A percentile compares a stretch with the other conserved stretches of the same genome.
Conservation (phyloP, 2,797 vertebrate genomes). For the Huso huso region DNA sequence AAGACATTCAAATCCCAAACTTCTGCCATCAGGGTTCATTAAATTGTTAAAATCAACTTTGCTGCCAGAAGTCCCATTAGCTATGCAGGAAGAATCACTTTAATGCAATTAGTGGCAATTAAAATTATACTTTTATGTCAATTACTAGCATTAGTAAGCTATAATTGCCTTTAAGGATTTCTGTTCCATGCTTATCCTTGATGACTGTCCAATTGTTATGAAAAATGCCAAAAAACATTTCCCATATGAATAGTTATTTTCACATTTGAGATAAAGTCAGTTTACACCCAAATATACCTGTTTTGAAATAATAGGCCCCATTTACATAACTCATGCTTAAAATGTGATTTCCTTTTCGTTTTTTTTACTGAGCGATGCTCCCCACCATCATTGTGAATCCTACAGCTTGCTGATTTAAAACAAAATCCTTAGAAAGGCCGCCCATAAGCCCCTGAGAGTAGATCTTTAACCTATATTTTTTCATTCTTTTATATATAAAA, state of each 20-base stretch:
- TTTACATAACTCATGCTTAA: no score
- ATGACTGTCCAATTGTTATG: slow-evolving; percentile 75
- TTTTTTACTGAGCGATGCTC: no score
- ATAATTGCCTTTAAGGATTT: slow-evolving; percentile 75
- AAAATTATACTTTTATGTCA: slow-evolving; percentile 76
- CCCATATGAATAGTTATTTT: slow-evolving; percentile 71
- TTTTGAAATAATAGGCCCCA: neutral
- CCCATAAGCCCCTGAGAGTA: no score
- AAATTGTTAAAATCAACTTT: slow-evolving; percentile 21
- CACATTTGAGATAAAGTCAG: slow-evolving; percentile 20
- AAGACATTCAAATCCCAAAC: slow-evolving; percentile 10
- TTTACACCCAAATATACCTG: neutral
- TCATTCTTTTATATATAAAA: neutral
- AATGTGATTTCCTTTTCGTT: no score
- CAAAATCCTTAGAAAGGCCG: no score
- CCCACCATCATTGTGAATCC: no score
- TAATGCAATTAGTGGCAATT: slow-evolving; percentile 47
- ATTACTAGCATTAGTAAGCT: slow-evolving; percentile 64
- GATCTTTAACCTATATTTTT: neutral
- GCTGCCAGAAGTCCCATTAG: slow-evolving; percentile 25
- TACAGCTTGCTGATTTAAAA: no score
- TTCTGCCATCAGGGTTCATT: slow-evolving; percentile 28
- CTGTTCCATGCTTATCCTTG: slow-evolving; percentile 65
- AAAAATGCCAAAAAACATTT: slow-evolving; percentile 72
- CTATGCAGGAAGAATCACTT: slow-evolving; percentile 27